Conservation (phyloP, 2,888 invertebrate genomes). For the Eubasilissa splendida region DNA sequence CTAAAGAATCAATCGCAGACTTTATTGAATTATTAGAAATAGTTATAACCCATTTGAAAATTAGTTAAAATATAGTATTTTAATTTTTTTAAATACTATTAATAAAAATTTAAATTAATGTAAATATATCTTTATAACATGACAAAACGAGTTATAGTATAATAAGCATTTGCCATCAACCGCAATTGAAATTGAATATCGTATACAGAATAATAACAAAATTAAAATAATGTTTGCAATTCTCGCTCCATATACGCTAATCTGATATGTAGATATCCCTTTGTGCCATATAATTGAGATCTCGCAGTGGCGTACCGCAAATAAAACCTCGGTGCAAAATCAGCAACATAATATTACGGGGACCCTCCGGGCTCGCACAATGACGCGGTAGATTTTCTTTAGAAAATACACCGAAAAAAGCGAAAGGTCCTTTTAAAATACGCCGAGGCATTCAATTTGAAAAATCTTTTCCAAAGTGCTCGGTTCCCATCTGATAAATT, state of each 20-base stretch:
- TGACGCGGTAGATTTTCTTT: constrained; percentile 7
- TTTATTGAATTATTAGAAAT: no score
- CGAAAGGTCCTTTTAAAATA: background rate
- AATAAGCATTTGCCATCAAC: no score
- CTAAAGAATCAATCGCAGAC: no score
- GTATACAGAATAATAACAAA: no score
- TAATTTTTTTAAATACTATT: no score
- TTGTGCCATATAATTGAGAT: constrained; percentile 38
- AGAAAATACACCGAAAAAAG: constrained; percentile 4
- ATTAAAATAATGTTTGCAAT: background rate
- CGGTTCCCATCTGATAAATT: constrained; percentile 32
- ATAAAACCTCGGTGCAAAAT: constrained; percentile 7
- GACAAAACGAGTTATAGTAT: no score
- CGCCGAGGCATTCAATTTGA: constrained; percentile 10
- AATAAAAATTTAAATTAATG: no score
- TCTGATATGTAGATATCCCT: constrained; percentile 35
- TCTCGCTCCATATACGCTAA: constrained; percentile 27
- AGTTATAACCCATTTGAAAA: no score
- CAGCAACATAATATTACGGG: background rate
- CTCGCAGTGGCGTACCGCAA: constrained; percentile 4
- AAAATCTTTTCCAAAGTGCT: constrained; percentile 12
- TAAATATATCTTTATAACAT: no score
- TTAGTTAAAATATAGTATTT: no score
- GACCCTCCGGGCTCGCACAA: background rate
- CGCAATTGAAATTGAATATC: no score